phyloP scores from a whole-genome alignment of 2,888 invertebrate species.

The Zhengitettix transpicula region DNA sequence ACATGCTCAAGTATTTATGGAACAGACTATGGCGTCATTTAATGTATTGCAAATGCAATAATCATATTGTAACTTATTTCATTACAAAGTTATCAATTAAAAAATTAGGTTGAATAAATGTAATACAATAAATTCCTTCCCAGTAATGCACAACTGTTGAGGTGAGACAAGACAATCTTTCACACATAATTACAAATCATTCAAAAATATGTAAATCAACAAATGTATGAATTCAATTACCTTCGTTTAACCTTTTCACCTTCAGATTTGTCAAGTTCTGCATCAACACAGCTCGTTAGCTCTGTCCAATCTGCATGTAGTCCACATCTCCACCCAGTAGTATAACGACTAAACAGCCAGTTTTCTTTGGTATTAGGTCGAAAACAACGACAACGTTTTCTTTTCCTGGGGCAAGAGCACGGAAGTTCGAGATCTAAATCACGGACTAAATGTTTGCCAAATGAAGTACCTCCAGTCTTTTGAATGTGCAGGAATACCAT shows the following conservation, averaged over 20 bases:
- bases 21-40: too few species aligned
- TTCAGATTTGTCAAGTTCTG: constrained; percentile 80
- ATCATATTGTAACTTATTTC: too few species aligned
- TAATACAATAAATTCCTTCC: too few species aligned
- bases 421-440: constrained; percentile 85
- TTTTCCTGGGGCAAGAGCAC: constrained; percentile 78
- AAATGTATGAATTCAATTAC: constrained; percentile 17
- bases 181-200: too few species aligned
- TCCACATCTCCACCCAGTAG: constrained; percentile 96
- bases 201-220: too few species aligned
- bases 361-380: constrained; percentile 82
- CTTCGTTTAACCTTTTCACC: constrained; percentile 56
- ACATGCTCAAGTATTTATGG: too few species aligned
- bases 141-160: too few species aligned
- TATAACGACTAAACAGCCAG: constrained; percentile 95
- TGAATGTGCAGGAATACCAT: constrained; percentile 98
- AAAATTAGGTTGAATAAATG: too few species aligned
- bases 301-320: constrained; percentile 98
- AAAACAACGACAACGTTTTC: constrained; percentile 83
- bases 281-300: constrained; percentile 79
- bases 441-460: constrained; percentile 90
- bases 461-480: constrained; percentile 96
- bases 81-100: too few species aligned
- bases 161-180: too few species aligned
- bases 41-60: too few species aligned